These are phyloP conservation scores for Cryptosula pallasiana DNA, from an alignment of 2,888 invertebrate genomes.

Conservation along the genomic window DNA sequence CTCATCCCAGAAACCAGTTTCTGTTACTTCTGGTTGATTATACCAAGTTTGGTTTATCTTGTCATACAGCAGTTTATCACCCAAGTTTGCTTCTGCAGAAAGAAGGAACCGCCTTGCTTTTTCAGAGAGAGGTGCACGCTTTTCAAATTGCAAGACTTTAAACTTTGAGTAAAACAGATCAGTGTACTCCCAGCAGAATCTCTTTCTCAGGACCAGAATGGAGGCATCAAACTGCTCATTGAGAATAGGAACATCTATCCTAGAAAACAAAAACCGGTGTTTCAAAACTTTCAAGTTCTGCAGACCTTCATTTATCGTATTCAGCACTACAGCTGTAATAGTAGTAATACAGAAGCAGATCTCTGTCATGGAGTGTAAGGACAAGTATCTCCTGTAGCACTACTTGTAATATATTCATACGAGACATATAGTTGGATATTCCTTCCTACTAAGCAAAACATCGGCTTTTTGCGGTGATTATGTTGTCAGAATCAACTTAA, in stretches of 20 bases:
- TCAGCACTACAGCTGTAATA: too few relatives aligned
- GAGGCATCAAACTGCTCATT: conserved; percentile 18
- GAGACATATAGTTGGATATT: too few relatives aligned
- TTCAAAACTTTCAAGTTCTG: too few relatives aligned
- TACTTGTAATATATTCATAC: too few relatives aligned
- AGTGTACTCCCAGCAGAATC: neutral
- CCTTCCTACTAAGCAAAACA: too few relatives aligned
- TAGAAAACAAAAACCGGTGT: too few relatives aligned
- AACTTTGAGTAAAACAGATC: conserved; percentile 5
- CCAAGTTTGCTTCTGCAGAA: neutral
- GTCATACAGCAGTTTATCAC: neutral
- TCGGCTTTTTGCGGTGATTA: too few relatives aligned
- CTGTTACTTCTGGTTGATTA: neutral
- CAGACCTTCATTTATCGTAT: too few relatives aligned
- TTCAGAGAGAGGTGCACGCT: neutral
- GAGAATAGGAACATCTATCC: neutral
- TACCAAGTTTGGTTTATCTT: neutral
- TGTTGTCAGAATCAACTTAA: too few relatives aligned
- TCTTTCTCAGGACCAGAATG: neutral
- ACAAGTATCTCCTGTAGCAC: too few relatives aligned
- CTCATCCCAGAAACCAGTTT: neutral
- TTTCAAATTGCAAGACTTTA: neutral
- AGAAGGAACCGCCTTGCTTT: neutral
- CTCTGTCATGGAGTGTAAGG: too few relatives aligned
- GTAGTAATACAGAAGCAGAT: too few relatives aligned